Evolutionary conservation across 2,797 vertebrate species (phyloP).

Genomic region (Brachyrhaphis roseni): DNA sequence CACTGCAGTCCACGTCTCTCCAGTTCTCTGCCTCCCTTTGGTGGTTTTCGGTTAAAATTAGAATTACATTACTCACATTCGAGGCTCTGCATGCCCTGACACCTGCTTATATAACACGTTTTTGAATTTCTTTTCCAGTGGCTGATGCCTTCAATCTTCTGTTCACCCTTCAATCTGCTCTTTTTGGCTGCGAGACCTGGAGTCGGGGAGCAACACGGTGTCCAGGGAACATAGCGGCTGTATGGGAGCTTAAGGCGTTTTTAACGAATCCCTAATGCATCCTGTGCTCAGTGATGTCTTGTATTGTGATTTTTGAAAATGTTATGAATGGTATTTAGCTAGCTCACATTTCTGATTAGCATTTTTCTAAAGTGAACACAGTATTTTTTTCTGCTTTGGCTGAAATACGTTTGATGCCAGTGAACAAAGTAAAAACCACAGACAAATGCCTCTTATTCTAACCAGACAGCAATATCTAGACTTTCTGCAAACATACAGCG

Average conservation of each 20-base stretch:
- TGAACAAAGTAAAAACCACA: background rate
- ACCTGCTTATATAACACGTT: slow-evolving; percentile 5
- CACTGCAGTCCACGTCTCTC: background rate
- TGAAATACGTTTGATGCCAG: background rate
- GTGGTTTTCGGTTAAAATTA: slow-evolving; percentile 3
- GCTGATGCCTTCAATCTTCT: slow-evolving; percentile 6
- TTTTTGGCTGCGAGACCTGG: background rate
- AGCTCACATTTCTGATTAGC: background rate
- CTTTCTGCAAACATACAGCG: slow-evolving; percentile 19
- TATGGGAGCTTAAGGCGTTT: background rate
- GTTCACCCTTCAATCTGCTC: background rate
- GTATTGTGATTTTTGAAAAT: background rate
- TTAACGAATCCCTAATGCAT: background rate
- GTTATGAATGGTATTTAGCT: background rate
- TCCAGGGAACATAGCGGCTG: background rate
- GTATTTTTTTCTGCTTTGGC: background rate
- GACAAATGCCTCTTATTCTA: slow-evolving; percentile 3
- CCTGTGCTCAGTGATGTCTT: background rate
- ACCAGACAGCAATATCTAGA: slow-evolving; percentile 9
- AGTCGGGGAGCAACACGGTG: background rate
- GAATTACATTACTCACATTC: slow-evolving; percentile 6
- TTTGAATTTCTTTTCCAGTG: background rate
- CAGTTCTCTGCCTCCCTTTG: background rate
- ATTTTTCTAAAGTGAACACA: background rate
- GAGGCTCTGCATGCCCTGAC: slow-evolving; percentile 3